Base-by-base conservation (phyloP, 2,888 invertebrate species). In the Caenorhabditis sulstoni region DNA sequence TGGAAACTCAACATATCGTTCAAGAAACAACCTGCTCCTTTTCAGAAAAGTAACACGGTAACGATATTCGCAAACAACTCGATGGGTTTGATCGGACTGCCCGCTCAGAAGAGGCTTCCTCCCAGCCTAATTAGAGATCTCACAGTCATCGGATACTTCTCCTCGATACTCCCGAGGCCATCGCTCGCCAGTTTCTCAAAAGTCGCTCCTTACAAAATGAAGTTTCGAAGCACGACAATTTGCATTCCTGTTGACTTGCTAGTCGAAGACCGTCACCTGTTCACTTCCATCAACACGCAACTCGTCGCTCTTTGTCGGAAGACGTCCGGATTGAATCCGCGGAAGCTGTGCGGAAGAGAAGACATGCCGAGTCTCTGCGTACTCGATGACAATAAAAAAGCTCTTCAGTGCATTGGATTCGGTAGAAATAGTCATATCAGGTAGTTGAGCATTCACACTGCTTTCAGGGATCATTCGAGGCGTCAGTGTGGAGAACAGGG, bases 281-380 rank as follows among this genome's bases (percentile, higher is more conserved):
- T 80, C 12, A 62, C 80, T n/a, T 70, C 75, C 5, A 65, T 80
- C n/a, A 80, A 80, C 58, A 67, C 70, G n/a, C 80, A 80, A 58
- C 22, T 80, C 1, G 35, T 80, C 20, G 80, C 80, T 3, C 18
- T 76, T 37, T 80, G 80, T 20, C 4, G 44, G 18, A 59, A 77
- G 14, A 52, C 50, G 12, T 14, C 59, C 0, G 77, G 57, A 11
- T 35, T 52, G 11, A 59, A 64, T 22, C 20, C 39, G 37, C 57
- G 57, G 23, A 64, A 53, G 23, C 35, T 64, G n/a, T 58, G 50
- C n/a, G 58, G 58, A 22, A 73, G 44, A 22, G 29, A 23, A 0
- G 73, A 73, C 16, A 64, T 73, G 64, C 73, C 73, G 16, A 22
- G 16, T 22, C 5, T 73, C 2, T 49, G 73, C 35, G 52, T 73